Percentiles rank a stretch among this genome's conserved stretches.
Evolutionary conservation across 2,113 vertebrate genomes (phyloP).

Genomic region (Platysternon megacephalum): DNA sequence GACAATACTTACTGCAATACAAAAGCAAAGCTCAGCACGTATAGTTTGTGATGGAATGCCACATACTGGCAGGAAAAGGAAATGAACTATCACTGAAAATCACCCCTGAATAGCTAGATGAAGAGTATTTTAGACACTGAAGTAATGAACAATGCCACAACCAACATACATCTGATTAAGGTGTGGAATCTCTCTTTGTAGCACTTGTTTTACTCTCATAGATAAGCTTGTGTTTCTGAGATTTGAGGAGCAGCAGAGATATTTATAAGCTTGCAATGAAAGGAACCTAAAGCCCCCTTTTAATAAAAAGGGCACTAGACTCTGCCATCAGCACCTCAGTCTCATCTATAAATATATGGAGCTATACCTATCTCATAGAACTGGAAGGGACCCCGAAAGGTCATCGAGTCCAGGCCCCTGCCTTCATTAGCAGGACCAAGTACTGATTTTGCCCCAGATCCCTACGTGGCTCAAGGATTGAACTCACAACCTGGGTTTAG

Average conservation of each 20-base stretch:
- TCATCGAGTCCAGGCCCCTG: too few relatives aligned
- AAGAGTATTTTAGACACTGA: neutral
- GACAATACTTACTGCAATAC: neutral
- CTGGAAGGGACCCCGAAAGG: too few relatives aligned
- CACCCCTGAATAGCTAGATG: neutral
- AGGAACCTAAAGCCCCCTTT: neutral
- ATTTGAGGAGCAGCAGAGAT: neutral
- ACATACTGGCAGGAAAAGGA: slow-evolving; percentile 7
- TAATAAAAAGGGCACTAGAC: neutral
- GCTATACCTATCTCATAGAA: too few relatives aligned
- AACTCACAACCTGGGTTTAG: too few relatives aligned
- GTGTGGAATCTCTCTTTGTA: neutral
- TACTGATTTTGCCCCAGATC: too few relatives aligned
- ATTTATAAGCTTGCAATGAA: neutral
- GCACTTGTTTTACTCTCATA: neutral
- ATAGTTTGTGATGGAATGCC: slow-evolving; percentile 59
- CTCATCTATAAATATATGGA: too few relatives aligned
- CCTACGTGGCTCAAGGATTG: too few relatives aligned
- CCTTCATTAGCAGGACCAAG: too few relatives aligned
- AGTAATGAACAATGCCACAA: neutral
- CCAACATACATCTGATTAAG: neutral
- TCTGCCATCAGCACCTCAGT: neutral
- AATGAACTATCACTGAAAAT: slow-evolving; percentile 29
- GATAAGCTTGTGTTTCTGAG: neutral
- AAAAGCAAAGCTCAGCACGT: slow-evolving; percentile 27